These are phyloP conservation scores for Lepidotrigona ventralis DNA, from an alignment of 1,140 invertebrate genomes.

Conservation along the genomic window DNA sequence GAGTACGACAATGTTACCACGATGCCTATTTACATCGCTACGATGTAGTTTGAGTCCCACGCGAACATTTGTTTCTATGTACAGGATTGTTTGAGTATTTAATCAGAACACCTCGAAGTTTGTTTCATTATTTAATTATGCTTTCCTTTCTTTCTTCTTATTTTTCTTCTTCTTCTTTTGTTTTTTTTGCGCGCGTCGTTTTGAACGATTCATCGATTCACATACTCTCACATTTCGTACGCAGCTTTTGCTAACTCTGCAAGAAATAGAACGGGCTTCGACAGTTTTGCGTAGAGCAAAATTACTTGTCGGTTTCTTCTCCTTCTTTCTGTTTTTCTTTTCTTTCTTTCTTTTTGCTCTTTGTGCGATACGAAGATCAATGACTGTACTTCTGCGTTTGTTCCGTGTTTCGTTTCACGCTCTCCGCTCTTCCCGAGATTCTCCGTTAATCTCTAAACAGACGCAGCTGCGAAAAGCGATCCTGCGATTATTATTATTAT, in stretches of 20 bases:
- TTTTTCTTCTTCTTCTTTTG: too few relatives aligned
- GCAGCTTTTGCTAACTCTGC: conserved; percentile 33
- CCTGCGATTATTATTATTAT: conserved; percentile 9
- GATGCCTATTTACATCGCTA: conserved; percentile 45
- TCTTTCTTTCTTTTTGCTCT: too few relatives aligned
- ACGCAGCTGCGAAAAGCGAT: too few relatives aligned
- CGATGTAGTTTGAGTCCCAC: conserved; percentile 53
- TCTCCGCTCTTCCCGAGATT: background rate
- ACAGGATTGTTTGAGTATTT: conserved; percentile 62
- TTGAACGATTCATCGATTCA: conserved; percentile 32
- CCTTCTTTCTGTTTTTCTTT: too few relatives aligned
- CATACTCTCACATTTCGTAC: conserved; percentile 42
- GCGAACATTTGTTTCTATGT: conserved; percentile 52
- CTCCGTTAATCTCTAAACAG: background rate
- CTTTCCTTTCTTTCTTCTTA: background rate
- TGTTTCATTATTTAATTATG: conserved; percentile 50
- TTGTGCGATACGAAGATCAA: conserved; percentile 40
- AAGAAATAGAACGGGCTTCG: conserved; percentile 19
- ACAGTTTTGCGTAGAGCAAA: background rate
- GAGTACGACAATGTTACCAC: conserved; percentile 13
- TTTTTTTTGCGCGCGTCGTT: conserved; percentile 18
- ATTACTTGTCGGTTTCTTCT: background rate
- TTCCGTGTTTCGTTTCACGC: too few relatives aligned
- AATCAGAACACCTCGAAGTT: conserved; percentile 59
- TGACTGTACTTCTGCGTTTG: conserved; percentile 30